A percentile compares a stretch with the other conserved stretches of the same genome.
phyloP scores from a whole-genome alignment of 1,140 invertebrate genomes.

The Geopemphigus sp. region DNA sequence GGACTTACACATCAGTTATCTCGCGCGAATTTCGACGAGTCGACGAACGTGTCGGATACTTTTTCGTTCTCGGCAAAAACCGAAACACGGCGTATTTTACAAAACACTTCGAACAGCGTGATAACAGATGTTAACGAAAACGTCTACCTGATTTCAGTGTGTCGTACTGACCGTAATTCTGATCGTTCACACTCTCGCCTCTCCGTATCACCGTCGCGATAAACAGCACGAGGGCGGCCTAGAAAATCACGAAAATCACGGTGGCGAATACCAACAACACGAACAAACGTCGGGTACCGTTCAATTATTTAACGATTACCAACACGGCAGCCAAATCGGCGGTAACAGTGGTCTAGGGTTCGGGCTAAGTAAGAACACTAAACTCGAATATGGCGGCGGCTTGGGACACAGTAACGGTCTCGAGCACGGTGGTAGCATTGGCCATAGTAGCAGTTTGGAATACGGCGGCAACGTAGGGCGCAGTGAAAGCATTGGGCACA shows the following conservation, averaged over 20 bases:
- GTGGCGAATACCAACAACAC: not conserved
- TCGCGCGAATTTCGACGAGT: too few species aligned
- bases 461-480: too few species aligned
- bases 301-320: not conserved
- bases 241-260: too few species aligned
- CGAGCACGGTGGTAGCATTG: too few species aligned
- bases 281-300: not conserved
- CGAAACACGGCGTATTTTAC: too few species aligned
- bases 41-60: too few species aligned
- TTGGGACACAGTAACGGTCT: not conserved
- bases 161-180: not conserved
- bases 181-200: not conserved
- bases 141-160: not conserved
- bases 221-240: not conserved
- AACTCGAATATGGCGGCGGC: not conserved
- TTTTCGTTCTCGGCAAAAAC: too few species aligned
- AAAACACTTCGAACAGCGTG: too few species aligned
- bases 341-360: not conserved
- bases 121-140: too few species aligned
- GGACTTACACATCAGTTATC: too few species aligned
- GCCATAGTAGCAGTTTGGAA: too few species aligned
- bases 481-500: not conserved
- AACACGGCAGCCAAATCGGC: not conserved
- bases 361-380: too few species aligned
- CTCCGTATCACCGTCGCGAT: not conserved